Conservation (phyloP, 2,113 vertebrate genomes). For the Tonatia bakeri region DNA sequence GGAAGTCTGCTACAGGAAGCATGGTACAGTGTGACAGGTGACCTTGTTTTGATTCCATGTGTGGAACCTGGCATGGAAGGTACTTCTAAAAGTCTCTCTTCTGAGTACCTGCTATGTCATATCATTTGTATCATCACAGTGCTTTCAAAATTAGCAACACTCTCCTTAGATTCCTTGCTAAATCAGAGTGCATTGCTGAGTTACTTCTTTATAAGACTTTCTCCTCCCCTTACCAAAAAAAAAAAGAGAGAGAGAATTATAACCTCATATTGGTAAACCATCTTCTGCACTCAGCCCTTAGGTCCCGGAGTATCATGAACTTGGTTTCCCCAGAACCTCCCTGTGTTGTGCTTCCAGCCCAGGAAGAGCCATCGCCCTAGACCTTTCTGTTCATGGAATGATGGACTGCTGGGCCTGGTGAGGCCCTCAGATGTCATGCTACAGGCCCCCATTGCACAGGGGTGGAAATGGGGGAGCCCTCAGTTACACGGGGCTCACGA, state of each 20-base stretch:
- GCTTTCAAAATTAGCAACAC: background rate
- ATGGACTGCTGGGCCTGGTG: background rate
- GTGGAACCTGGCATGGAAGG: background rate
- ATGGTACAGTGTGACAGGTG: background rate
- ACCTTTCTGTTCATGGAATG: background rate
- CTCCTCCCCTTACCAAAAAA: background rate
- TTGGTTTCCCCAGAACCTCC: background rate
- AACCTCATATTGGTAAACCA: background rate
- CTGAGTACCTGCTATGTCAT: background rate
- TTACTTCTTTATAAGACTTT: background rate
- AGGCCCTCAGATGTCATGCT: background rate
- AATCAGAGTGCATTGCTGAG: background rate
- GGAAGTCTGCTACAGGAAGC: background rate
- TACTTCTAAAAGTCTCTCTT: background rate
- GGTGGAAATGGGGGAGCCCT: background rate
- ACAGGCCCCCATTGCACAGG: background rate
- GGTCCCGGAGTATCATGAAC: background rate
- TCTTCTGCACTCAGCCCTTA: background rate
- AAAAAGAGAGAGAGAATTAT: too few relatives aligned
- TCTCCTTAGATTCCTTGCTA: background rate
- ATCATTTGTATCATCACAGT: background rate
- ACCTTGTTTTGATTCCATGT: background rate
- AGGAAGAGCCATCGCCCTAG: background rate
- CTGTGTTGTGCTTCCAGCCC: background rate
- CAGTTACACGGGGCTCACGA: background rate